Evolutionary conservation across 2,113 vertebrate genomes (phyloP).

Genomic region (Hipposideros armiger): DNA sequence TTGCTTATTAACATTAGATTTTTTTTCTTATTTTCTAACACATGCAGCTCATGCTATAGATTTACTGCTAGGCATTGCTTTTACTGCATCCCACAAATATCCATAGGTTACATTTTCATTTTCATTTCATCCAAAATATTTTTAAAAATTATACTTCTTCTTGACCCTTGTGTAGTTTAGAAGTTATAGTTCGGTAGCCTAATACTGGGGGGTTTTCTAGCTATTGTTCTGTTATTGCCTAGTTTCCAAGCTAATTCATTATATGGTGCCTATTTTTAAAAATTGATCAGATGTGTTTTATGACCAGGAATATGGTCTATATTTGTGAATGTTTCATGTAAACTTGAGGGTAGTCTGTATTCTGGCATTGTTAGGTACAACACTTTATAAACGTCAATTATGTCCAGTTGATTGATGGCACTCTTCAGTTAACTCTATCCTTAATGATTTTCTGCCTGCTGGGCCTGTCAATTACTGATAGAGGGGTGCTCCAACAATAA

Average conservation of each 20-base stretch:
- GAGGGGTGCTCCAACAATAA: neutral
- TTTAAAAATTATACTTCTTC: neutral
- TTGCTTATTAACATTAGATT: neutral
- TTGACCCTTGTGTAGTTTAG: neutral
- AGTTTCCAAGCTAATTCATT: neutral
- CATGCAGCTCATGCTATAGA: neutral
- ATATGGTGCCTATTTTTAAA: neutral
- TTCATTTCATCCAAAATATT: conserved; percentile 6
- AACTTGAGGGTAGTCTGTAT: neutral
- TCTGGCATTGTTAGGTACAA: neutral
- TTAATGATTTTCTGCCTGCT: neutral
- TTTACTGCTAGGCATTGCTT: neutral
- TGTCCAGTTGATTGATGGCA: neutral
- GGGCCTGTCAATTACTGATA: neutral
- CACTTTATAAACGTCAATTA: neutral
- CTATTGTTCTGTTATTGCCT: neutral
- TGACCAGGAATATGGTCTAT: neutral
- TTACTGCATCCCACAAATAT: neutral
- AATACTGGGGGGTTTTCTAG: neutral
- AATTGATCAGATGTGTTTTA: conserved; percentile 17
- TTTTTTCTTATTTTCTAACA: neutral
- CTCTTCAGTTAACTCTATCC: neutral
- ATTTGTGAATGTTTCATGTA: neutral
- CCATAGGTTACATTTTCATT: neutral
- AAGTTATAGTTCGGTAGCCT: neutral